phyloP scores from a whole-genome alignment of 2,113 vertebrate species.

The Meles meles region DNA sequence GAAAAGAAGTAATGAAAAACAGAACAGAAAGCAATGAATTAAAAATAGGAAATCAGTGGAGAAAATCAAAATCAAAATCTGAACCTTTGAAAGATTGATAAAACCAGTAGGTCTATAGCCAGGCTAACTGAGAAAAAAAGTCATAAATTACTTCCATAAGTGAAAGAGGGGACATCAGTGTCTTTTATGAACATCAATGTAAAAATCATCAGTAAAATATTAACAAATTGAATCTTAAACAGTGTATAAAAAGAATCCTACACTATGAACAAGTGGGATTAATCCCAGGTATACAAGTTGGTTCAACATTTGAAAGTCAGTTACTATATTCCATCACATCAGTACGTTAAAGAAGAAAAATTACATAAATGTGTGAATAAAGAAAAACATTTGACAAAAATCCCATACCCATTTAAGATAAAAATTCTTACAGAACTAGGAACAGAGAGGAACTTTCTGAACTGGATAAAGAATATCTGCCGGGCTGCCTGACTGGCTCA shows the following conservation, averaged over 20 bases:
- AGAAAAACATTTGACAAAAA: background rate
- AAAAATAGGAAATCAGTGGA: background rate
- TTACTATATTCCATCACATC: background rate
- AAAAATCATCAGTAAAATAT: background rate
- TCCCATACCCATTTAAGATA: background rate
- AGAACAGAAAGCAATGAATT: background rate
- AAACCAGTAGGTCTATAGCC: background rate
- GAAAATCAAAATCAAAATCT: background rate
- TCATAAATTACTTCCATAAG: background rate
- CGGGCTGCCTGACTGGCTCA: no score
- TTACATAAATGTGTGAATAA: background rate
- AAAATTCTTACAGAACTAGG: background rate
- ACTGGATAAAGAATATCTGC: background rate
- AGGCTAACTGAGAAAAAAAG: background rate
- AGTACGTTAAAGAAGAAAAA: background rate
- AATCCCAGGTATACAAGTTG: background rate
- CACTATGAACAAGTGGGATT: background rate
- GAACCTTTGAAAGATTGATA: background rate
- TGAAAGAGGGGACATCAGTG: background rate
- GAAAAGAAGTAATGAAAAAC: background rate
- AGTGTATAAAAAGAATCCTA: background rate
- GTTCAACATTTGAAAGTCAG: background rate
- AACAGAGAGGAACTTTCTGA: background rate
- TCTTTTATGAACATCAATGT: background rate
- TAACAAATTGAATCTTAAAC: background rate